Base-by-base conservation (phyloP, 92 coral and sea anemone genomes). In the Palythoa grandiflora region DNA sequence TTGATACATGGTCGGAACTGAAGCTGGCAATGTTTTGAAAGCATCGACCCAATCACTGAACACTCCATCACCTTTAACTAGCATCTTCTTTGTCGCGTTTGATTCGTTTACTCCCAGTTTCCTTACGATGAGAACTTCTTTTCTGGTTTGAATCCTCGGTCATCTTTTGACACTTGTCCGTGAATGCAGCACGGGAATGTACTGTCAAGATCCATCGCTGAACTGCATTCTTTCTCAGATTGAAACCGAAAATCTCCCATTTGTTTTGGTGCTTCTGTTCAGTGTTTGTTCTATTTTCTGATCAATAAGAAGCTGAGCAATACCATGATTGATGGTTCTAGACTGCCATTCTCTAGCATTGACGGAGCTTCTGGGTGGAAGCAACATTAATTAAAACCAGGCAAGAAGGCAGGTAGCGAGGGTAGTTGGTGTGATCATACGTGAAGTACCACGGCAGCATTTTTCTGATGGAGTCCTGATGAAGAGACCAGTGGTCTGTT, bases 211-310 rank as follows among this genome's bases (percentile, higher is more conserved):
- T 76, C 94, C 96, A 94, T 28, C 92, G 88, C 71, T 92, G 94
- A 17, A 92, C 97, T 53, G 94, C 95, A 68, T 68, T 83, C 35
- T 63, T 63, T 63, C 2, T 63, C 0, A 63, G 71, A 63, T 6
- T 8, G 20, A 63, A 63, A 13, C 71, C 71, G 1, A 63, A n/a
- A 7, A 63, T 63, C 0, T 3, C 71, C 71, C 71, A 9, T 9
- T 63, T 17, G 71, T 63, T 63, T 63, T 63, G 21, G 71, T 9
- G 20, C 35, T 63, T 63, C 71, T 63, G 71, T 8, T 63, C 20
- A 63, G 20, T 5, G 93, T 92, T 74, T 94, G 93, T 54, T 94
- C 93, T 36, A 92, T 92, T 3, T 89, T 94, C 66, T 94, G 92
- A 47, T 94, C 92, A 20, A 92, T 90, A 5, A 93, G 89, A 20